Evolutionary conservation across 2,113 vertebrate genomes (phyloP), one percentile per base, ranked within the genome.

Genomic region (Tyrannus savana): DNA sequence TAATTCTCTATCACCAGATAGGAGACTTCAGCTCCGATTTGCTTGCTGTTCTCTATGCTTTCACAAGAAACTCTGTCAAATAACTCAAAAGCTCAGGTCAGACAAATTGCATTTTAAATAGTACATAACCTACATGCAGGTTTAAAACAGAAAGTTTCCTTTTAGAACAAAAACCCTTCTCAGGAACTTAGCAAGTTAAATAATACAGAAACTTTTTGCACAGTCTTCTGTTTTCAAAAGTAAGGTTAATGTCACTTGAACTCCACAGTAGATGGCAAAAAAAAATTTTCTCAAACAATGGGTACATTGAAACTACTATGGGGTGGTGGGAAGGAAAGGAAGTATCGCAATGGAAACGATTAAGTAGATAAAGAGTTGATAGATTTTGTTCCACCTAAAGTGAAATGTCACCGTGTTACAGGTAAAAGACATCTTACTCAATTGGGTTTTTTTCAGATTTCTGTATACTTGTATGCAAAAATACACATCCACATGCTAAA

Each of bases 21-120:
- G 10, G 50, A 84, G 68, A 88, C 64, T 90, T 19, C 3, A 73
- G 22, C 30, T 49, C 1, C 50, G 95, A 67, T 90, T 58, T 91
- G 24, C 42, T 90, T 86, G 63, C n/a, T 96, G 67, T 92, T 93
- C 84, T 92, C 39, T n/a, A 49, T 41, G 23, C 15, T 73, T 87
- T 39, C n/a, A 25, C 50, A 76, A 39, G 44, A 84, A 90, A 80
- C 19, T 53, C n/a, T 14, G 25, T 37, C 28, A 78, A 1, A 4
- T 68, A 92, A 91, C 73, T 86, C 44, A 91, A 64, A 78, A 68
- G 23, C 7, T 62, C 49, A 14, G 14, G 33, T 82, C 66, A 95
- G 52, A 89, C 18, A 86, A 71, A 66, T 1, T 52, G 12, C n/a
- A 60, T 67, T 82, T 91, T 79, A 58, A 79, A 39, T 11, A 55